These are phyloP conservation scores for Mimas tiliae DNA, from an alignment of 2,888 invertebrate species.

Conservation along the genomic window DNA sequence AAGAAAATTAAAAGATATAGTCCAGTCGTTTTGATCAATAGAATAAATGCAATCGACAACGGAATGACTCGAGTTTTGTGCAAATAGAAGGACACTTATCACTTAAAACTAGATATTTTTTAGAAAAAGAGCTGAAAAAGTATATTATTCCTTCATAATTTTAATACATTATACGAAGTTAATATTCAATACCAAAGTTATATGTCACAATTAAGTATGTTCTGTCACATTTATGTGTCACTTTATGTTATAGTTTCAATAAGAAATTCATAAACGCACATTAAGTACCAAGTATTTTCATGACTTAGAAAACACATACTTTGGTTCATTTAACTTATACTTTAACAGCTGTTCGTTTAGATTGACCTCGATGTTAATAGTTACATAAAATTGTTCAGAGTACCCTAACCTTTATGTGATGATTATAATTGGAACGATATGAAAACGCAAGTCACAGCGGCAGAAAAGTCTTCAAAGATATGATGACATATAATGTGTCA, in stretches of 20 bases:
- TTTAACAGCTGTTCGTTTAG: neutral
- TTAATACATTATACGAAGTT: neutral
- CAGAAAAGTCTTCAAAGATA: neutral
- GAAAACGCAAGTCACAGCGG: neutral
- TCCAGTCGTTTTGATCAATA: constrained; percentile 26
- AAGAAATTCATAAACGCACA: constrained; percentile 10
- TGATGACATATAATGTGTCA: neutral
- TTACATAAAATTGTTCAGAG: neutral
- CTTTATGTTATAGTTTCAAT: constrained; percentile 16
- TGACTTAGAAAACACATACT: neutral
- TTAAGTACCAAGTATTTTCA: constrained; percentile 8
- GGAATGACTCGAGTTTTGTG: constrained; percentile 31
- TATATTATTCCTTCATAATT: neutral
- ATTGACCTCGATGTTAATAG: neutral
- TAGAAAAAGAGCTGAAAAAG: constrained; percentile 9
- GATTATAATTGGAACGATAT: constrained; percentile 5
- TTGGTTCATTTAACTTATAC: neutral
- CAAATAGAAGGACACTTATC: constrained; percentile 30
- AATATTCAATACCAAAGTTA: neutral
- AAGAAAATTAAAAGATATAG: constrained; percentile 27
- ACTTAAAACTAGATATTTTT: constrained; percentile 20
- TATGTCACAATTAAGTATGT: neutral
- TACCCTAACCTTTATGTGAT: constrained; percentile 5
- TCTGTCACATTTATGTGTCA: neutral
- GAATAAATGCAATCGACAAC: constrained; percentile 30